Conservation (phyloP, 2,113 vertebrate species). For the Charina bottae region DNA sequence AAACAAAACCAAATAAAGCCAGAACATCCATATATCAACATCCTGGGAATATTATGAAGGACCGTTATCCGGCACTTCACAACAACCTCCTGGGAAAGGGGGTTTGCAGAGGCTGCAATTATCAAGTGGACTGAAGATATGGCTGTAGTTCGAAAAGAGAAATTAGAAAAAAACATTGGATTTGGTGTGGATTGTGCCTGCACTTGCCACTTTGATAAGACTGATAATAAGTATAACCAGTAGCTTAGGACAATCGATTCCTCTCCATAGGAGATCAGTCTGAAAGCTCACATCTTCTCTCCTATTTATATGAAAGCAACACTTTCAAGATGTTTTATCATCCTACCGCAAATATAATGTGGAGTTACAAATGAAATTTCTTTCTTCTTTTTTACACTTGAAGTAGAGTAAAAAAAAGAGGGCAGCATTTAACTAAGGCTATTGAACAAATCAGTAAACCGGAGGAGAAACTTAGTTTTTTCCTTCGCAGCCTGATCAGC, state of each 20-base stretch:
- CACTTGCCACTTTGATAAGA: constrained; percentile 51
- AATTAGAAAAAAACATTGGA: constrained; percentile 56
- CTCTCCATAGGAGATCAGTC: constrained; percentile 47
- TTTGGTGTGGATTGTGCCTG: constrained; percentile 48
- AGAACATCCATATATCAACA: accelerated
- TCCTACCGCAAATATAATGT: constrained; percentile 53
- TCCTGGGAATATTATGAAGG: neutral
- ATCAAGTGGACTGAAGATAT: constrained; percentile 10
- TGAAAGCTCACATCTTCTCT: constrained; percentile 60
- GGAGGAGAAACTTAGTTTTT: constrained; percentile 56
- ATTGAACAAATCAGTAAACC: constrained; percentile 63
- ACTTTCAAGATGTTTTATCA: constrained; percentile 65
- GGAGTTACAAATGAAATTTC: constrained; percentile 46
- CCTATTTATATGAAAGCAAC: constrained; percentile 66
- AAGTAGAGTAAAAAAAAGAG: constrained; percentile 34
- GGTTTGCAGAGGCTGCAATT: constrained; percentile 42
- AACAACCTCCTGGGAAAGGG: constrained; percentile 50
- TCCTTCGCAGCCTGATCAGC: constrained; percentile 54
- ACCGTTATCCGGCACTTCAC: constrained; percentile 11
- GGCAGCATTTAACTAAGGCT: constrained; percentile 60
- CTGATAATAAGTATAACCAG: constrained; percentile 57
- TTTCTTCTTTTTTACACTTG: constrained; percentile 8
- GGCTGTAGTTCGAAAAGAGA: constrained; percentile 52
- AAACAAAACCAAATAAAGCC: neutral
- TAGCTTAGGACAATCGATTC: constrained; percentile 53